A percentile compares a stretch with the other conserved stretches of the same genome.
These are phyloP conservation scores for Siderastrea radians DNA, from an alignment of 92 coral and sea anemone species.

Conservation along the genomic window DNA sequence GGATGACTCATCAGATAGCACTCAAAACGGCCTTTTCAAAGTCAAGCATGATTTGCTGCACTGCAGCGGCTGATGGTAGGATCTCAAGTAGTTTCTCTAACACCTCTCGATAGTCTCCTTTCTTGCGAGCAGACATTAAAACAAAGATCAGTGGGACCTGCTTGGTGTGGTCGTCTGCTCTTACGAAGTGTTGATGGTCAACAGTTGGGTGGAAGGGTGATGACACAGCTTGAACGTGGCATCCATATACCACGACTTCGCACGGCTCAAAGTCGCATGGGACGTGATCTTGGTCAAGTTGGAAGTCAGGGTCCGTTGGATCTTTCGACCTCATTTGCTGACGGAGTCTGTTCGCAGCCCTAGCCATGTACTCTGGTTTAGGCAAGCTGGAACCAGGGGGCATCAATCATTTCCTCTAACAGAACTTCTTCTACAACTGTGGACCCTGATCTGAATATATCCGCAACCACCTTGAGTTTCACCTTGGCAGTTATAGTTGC, in stretches of 20 bases:
- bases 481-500: too few relatives aligned
- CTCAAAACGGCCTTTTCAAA: conserved; percentile 15
- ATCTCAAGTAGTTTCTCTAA: neutral
- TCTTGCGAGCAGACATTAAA: neutral
- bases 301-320: conserved; percentile 18
- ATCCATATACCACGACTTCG: conserved; percentile 44
- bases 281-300: neutral
- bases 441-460: too few relatives aligned
- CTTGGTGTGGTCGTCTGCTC: conserved; percentile 16
- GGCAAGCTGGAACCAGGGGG: neutral
- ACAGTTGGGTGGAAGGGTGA: conserved; percentile 29
- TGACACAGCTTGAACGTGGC: conserved; percentile 30
- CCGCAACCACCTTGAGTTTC: too few relatives aligned
- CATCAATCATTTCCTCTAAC: too few relatives aligned
- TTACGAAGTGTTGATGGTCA: conserved; percentile 22
- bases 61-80: conserved; percentile 1
- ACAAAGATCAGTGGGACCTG: conserved; percentile 30
- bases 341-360: too few relatives aligned
- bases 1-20: conserved; percentile 3
- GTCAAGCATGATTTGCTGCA: neutral
- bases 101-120: neutral
- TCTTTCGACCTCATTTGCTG: neutral
- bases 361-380: neutral
- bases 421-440: too few relatives aligned
- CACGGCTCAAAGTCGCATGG: neutral